Conservation (phyloP, 2,888 invertebrate species). For the Stenotaenia linearis region DNA sequence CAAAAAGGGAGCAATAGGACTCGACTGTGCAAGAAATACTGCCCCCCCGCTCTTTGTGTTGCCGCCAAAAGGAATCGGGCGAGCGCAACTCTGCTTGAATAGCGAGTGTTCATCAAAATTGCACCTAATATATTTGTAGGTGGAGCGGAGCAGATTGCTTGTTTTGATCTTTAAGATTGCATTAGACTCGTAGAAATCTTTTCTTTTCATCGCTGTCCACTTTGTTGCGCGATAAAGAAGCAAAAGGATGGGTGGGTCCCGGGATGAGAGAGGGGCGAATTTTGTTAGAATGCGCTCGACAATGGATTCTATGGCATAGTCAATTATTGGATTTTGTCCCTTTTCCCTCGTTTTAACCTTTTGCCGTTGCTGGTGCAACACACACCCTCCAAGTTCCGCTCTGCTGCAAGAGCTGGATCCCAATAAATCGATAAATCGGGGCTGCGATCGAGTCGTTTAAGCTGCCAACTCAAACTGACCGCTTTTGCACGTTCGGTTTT, state of each 20-base stretch:
- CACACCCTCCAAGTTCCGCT: constrained; percentile 6
- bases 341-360: constrained; percentile 1
- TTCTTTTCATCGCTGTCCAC: not conserved
- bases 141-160: not conserved
- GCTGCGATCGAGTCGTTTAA: not conserved
- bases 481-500: not conserved
- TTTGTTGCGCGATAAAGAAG: not conserved
- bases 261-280: not conserved
- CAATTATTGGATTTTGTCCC: constrained; percentile 10
- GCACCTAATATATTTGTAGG: constrained; percentile 6
- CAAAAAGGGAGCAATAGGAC: constrained; percentile 3
- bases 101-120: constrained; percentile 8
- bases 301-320: not conserved
- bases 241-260: not conserved
- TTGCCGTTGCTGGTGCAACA: constrained; percentile 15
- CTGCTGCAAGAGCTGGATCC: constrained; percentile 7
- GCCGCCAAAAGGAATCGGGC: constrained; percentile 5
- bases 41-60: not conserved
- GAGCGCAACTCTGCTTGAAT: not conserved
- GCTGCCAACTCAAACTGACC: not conserved
- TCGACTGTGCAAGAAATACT: not conserved
- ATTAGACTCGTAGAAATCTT: constrained; percentile 11
- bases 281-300: not conserved
- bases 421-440: constrained; percentile 7
- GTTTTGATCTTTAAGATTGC: constrained; percentile 13